These are phyloP conservation scores for Fratercula arctica DNA, from an alignment of 2,797 vertebrate genomes.

Conservation along the genomic window DNA sequence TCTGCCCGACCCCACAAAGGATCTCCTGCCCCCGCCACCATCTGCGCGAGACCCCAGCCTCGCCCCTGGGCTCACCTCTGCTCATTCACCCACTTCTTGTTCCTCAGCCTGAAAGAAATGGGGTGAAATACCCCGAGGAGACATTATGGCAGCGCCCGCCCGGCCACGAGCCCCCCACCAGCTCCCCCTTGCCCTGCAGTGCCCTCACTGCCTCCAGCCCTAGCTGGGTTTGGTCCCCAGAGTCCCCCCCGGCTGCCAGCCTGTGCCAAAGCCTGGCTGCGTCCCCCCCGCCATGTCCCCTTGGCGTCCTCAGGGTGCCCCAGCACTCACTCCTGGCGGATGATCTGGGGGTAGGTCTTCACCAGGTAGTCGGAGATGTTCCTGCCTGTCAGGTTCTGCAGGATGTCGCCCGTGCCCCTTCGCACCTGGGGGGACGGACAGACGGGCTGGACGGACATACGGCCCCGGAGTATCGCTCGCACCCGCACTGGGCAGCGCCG, in stretches of 20 bases:
- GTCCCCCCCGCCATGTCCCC: background rate
- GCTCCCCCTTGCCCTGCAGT: background rate
- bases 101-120: conserved; percentile 79
- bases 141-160: background rate
- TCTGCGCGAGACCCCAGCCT: background rate
- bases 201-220: background rate
- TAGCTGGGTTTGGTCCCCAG: background rate
- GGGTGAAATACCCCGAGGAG: accelerated
- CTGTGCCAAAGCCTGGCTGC: background rate
- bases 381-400: conserved; percentile 88
- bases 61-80: conserved; percentile 80
- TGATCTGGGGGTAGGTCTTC: conserved; percentile 89
- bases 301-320: accelerated
- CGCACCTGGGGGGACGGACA: conserved; percentile 71
- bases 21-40: background rate
- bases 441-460: accelerated
- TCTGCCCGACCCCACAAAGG: background rate
- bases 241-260: background rate
- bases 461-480: accelerated
- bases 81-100: conserved; percentile 92
- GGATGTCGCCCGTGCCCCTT: conserved; percentile 80
- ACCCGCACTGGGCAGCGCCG: accelerated
- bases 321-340: conserved; percentile 83
- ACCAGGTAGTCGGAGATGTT: conserved; percentile 92
- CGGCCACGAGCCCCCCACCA: background rate